Evolutionary conservation across 2,797 vertebrate genomes (phyloP).

Genomic region (Micrastur ruficollis): DNA sequence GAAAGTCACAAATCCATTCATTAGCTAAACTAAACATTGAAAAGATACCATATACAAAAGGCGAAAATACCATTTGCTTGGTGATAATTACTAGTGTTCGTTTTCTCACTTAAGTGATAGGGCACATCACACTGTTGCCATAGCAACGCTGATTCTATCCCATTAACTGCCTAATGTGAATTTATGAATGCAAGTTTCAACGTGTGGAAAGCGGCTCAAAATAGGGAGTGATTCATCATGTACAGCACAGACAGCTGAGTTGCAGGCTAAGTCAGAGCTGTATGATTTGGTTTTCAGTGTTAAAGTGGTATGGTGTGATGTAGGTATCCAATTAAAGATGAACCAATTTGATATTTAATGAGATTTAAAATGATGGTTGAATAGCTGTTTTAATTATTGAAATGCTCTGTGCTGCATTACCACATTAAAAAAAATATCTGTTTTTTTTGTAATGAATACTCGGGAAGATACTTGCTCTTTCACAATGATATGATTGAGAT

Average conservation of each 20-base stretch:
- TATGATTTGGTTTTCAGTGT: constrained; percentile 8
- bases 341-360: constrained; percentile 23
- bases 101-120: constrained; percentile 67
- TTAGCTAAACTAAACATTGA: constrained; percentile 49
- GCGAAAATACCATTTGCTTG: constrained; percentile 64
- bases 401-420: not conserved
- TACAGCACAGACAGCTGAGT: constrained; percentile 30
- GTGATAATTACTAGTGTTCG: constrained; percentile 73
- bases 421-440: not conserved
- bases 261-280: constrained; percentile 23
- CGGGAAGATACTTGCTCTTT: not conserved
- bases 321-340: not conserved
- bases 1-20: constrained; percentile 1
- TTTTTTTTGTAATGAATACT: not conserved
- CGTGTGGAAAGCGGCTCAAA: constrained; percentile 55
- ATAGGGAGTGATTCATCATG: constrained; percentile 51
- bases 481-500: not conserved
- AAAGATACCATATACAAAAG: constrained; percentile 14
- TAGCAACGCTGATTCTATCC: constrained; percentile 75
- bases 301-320: not conserved
- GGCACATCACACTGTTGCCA: constrained; percentile 70
- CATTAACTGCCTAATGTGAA: constrained; percentile 72
- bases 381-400: not conserved
- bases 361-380: constrained; percentile 6
- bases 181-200: constrained; percentile 73